These are phyloP conservation scores for Haemorhous mexicanus DNA, from an alignment of 2,113 vertebrate genomes.

Conservation along the genomic window DNA sequence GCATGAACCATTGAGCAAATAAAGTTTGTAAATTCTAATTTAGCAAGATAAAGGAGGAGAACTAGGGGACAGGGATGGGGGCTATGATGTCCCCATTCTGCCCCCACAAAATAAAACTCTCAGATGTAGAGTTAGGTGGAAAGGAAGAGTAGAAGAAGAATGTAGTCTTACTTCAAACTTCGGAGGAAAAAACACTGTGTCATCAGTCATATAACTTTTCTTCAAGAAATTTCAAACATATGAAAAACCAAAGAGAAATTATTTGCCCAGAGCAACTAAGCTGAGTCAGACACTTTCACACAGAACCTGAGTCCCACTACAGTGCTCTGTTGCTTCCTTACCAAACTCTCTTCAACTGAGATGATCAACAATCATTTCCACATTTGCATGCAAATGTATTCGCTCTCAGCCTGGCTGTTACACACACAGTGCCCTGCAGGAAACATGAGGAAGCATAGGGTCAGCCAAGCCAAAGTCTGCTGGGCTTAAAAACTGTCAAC, in stretches of 20 bases:
- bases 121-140: background rate
- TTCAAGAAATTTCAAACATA: background rate
- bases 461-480: background rate
- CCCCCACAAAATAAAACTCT: background rate
- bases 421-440: background rate
- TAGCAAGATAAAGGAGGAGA: background rate
- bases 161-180: background rate
- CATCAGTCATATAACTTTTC: background rate
- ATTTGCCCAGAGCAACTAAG: background rate
- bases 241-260: background rate
- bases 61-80: too few species aligned
- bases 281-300: background rate
- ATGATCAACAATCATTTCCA: background rate
- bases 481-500: background rate
- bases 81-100: background rate
- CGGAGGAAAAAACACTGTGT: background rate
- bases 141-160: background rate
- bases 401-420: background rate
- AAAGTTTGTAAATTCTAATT: background rate
- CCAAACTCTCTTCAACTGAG: background rate
- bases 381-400: background rate
- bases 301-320: background rate
- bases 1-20: background rate
- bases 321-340: background rate
- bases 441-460: background rate